Evolutionary conservation across 2,888 invertebrate species (phyloP), one percentile per base, ranked within the genome.

Genomic region (Atethmia centrago): DNA sequence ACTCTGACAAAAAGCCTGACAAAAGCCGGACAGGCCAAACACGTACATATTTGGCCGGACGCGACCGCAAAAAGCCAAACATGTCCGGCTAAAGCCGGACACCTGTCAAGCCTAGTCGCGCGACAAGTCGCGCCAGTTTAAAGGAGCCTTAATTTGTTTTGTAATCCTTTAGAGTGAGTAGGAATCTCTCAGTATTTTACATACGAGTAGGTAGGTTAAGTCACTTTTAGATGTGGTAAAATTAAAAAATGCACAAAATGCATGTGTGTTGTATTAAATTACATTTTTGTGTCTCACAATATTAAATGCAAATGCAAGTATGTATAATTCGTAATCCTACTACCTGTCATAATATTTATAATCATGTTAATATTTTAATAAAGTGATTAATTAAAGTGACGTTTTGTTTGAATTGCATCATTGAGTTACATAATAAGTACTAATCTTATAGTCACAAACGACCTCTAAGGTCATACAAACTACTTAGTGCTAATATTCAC

Each of bases 181-280:
- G 31, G 9, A 69, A 45, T 10, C 45, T 45, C 2, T n/a, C 8
- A 19, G 19, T 8, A 68, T 14, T 28, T 36, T 8, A 36, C 28
- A 25, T 45, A n/a, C n/a, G n/a, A n/a, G n/a, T n/a, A n/a, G n/a
- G n/a, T n/a, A 19, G 31, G 0, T 31, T 61, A 16, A 3, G 10
- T 36, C 42, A 59, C 31, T 28, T 28, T 58, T 40, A 14, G 31
- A 21, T 25, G 19, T 28, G n/a, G 4, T 71, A 25, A 16, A 14
- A 53, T 53, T 45, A 16, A 36, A 31, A 25, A 36, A 59, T 25
- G 70, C 70, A 72, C 53, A 28, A 12, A 19, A 42, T 73, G 12
- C 36, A 8, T 55, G 7, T 74, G 62, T 67, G 19, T 31, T 68
- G 25, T 40, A 40, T 28, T 28, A 21, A 21, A 28, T 45, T 21